Conservation (phyloP, 2,888 invertebrate species). For the Ceriagrion tenellum region DNA sequence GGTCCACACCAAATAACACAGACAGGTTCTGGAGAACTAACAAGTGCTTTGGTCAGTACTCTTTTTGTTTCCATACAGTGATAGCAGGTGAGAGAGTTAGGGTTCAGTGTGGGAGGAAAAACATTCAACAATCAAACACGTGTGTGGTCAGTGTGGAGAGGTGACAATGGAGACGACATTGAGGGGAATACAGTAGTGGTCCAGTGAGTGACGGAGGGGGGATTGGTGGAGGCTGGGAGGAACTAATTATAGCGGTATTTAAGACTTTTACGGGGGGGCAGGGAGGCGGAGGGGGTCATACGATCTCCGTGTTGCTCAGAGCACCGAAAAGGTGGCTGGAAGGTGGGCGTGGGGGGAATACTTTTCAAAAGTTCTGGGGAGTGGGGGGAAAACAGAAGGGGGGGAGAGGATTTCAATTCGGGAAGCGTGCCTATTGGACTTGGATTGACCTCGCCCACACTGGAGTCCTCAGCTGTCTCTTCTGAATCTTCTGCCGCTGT, state of each 20-base stretch:
- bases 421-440: constrained; percentile 81
- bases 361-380: constrained; percentile 33
- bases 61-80: neutral
- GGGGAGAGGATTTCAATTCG: constrained; percentile 66
- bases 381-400: constrained; percentile 69
- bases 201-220: too few species aligned
- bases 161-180: neutral
- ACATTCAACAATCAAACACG: neutral
- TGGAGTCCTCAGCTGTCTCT: constrained; percentile 89
- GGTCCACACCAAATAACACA: neutral
- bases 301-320: too few species aligned
- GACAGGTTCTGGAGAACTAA: constrained; percentile 7
- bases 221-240: neutral
- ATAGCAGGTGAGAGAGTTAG: neutral
- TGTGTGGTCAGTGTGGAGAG: neutral
- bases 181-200: neutral
- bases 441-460: constrained; percentile 89
- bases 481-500: constrained; percentile 79
- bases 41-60: neutral
- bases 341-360: constrained; percentile 25
- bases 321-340: too few species aligned
- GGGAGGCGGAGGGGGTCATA: neutral
- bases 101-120: neutral
- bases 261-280: neutral
- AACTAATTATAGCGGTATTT: neutral